These are phyloP conservation scores for Metaphire vulgaris DNA, from an alignment of 1,140 invertebrate species.

Conservation along the genomic window DNA sequence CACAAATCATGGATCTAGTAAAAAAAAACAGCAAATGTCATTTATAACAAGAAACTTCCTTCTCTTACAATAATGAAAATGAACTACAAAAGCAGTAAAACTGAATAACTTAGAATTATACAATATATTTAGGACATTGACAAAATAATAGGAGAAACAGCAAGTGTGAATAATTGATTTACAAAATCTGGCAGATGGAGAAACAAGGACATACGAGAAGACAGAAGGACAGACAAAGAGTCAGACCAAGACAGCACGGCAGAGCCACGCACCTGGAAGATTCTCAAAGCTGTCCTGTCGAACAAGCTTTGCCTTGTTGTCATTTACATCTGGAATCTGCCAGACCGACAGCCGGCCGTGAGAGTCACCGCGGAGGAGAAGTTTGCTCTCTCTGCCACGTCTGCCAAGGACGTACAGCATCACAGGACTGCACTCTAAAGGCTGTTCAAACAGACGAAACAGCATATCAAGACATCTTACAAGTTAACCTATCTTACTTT, in stretches of 20 bases:
- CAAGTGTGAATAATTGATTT: too few relatives aligned
- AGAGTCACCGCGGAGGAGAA: slow-evolving; percentile 79
- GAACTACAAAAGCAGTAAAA: too few relatives aligned
- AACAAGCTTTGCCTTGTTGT: slow-evolving; percentile 63
- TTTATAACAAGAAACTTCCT: too few relatives aligned
- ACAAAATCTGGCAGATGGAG: too few relatives aligned
- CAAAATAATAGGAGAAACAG: too few relatives aligned
- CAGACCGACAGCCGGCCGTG: slow-evolving; percentile 78
- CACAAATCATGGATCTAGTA: slow-evolving; percentile 18
- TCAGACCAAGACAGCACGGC: too few relatives aligned
- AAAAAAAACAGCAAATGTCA: too few relatives aligned
- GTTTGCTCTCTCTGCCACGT: slow-evolving; percentile 53
- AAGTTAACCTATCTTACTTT: too few relatives aligned
- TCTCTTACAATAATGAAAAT: too few relatives aligned
- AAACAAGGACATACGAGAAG: background rate
- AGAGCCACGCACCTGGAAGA: slow-evolving; percentile 56
- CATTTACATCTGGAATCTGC: slow-evolving; percentile 73
- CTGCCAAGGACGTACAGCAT: slow-evolving; percentile 68
- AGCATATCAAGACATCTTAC: too few relatives aligned
- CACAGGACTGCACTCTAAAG: slow-evolving; percentile 80
- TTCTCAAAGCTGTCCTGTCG: slow-evolving; percentile 55
- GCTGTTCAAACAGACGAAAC: slow-evolving; percentile 54
- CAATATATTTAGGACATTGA: too few relatives aligned
- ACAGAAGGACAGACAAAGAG: background rate
- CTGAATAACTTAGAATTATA: too few relatives aligned